phyloP scores from a whole-genome alignment of 2,113 vertebrate species.

The Zingel zingel region DNA sequence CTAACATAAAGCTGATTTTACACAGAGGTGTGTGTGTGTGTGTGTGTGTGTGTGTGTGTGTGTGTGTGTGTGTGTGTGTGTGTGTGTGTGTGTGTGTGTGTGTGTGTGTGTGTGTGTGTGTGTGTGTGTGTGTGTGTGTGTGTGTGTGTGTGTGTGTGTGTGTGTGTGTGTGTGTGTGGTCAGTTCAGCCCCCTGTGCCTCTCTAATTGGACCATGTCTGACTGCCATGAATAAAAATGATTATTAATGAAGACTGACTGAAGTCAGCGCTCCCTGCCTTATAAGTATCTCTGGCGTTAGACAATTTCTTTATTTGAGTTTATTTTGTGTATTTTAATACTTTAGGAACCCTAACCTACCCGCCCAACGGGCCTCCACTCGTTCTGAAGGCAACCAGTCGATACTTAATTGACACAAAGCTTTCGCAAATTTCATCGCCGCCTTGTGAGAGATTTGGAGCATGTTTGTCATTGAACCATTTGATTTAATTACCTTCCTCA shows the following conservation, averaged over 20 bases:
- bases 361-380: neutral
- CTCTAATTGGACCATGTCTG: neutral
- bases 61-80: too few relatives aligned
- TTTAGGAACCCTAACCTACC: neutral
- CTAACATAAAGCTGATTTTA: too few relatives aligned
- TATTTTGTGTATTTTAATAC: neutral
- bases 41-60: too few relatives aligned
- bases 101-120: too few relatives aligned
- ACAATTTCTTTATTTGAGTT: neutral
- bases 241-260: neutral
- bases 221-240: neutral
- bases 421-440: neutral
- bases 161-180: too few relatives aligned
- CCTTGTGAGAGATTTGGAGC: neutral
- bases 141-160: too few relatives aligned
- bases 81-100: too few relatives aligned
- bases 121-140: too few relatives aligned
- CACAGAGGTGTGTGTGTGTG: too few relatives aligned
- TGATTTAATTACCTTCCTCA: constrained; percentile 12
- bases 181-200: neutral
- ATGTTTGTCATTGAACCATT: neutral
- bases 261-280: neutral
- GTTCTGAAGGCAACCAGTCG: neutral
- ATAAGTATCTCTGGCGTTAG: neutral
- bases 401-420: neutral